Conservation (phyloP, 2,797 vertebrate genomes). For the Megaceryle alcyon region DNA sequence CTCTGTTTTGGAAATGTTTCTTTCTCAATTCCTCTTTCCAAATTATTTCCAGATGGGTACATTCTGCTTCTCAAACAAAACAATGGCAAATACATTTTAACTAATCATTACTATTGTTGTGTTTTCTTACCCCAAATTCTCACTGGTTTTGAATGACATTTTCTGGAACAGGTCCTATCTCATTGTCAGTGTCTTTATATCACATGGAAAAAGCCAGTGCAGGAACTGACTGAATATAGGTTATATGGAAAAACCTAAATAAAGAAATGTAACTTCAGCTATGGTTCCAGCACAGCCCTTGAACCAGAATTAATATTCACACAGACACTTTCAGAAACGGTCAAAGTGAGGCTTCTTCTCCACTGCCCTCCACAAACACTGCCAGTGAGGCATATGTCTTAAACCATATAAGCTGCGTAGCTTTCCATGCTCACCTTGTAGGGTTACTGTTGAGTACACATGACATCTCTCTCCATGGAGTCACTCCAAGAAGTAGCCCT, state of each 20-base stretch:
- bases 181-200: neutral
- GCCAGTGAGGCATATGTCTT: neutral
- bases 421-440: neutral
- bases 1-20: slow-evolving; percentile 15
- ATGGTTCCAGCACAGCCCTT: neutral
- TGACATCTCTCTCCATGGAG: neutral
- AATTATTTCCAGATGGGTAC: slow-evolving; percentile 41
- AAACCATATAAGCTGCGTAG: neutral
- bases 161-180: neutral
- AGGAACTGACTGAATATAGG: neutral
- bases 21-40: neutral
- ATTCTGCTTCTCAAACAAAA: slow-evolving; percentile 23
- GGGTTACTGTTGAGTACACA: neutral
- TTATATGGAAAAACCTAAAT: neutral
- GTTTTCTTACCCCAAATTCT: neutral
- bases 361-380: neutral
- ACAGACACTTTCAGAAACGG: neutral
- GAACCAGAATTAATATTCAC: neutral
- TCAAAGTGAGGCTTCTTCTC: neutral
- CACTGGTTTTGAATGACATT: neutral
- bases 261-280: neutral
- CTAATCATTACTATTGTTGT: neutral
- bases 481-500: neutral
- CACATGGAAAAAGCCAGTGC: neutral
- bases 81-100: neutral